Evolutionary conservation across 2,797 vertebrate species (phyloP).

Genomic region (Uromys caudimaculatus): DNA sequence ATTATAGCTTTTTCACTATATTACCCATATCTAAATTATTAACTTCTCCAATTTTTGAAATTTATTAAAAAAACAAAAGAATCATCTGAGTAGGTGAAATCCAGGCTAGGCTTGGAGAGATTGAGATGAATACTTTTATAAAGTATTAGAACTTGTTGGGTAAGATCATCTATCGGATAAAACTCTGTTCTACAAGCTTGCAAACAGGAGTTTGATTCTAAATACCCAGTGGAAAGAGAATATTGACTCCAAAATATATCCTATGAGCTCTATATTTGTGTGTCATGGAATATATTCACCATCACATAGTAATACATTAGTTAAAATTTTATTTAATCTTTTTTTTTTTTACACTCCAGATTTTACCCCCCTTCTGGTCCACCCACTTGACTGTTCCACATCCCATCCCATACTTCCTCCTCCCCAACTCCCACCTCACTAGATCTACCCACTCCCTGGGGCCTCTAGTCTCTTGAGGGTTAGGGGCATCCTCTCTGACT

Average conservation of each 20-base stretch:
- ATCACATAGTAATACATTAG: background rate
- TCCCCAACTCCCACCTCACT: too few species aligned
- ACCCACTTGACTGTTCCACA: too few species aligned
- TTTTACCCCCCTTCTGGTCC: too few species aligned
- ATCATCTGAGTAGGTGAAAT: background rate
- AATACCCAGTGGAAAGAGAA: background rate
- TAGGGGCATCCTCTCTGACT: too few species aligned
- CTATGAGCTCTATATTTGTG: background rate
- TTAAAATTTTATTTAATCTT: too few species aligned
- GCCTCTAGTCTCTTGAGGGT: too few species aligned
- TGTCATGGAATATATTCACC: background rate
- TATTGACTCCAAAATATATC: background rate
- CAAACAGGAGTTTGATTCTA: background rate
- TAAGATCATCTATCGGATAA: background rate
- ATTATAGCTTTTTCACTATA: background rate
- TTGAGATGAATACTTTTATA: background rate
- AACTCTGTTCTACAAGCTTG: background rate
- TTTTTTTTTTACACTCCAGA: too few species aligned
- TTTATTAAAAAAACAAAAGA: background rate
- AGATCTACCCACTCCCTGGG: too few species aligned
- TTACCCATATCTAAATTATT: background rate
- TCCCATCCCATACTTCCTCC: too few species aligned
- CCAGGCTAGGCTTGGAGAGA: background rate
- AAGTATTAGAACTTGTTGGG: background rate
- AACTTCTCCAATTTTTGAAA: background rate